Percentiles rank a stretch among this genome's conserved stretches.
Evolutionary conservation across 2,797 vertebrate species (phyloP).

Genomic region (Aselliscus stoliczkanus): DNA sequence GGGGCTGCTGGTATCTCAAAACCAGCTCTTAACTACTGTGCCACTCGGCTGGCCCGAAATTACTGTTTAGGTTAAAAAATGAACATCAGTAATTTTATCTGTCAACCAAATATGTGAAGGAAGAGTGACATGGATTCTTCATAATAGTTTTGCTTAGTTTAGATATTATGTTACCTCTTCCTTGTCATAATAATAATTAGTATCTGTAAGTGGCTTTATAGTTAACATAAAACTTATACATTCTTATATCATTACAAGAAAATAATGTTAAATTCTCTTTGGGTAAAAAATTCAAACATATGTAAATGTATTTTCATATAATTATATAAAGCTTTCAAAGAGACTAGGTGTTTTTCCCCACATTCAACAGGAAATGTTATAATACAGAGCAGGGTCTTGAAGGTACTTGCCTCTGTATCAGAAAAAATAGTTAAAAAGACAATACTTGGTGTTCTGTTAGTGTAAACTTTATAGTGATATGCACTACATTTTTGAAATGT

Average conservation of each 20-base stretch:
- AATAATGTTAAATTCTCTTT: neutral
- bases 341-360: neutral
- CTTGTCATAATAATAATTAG: neutral
- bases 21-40: too few relatives aligned
- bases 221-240: neutral
- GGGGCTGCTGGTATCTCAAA: too few relatives aligned
- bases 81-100: neutral
- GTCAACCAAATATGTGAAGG: neutral
- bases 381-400: neutral
- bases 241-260: neutral
- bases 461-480: neutral
- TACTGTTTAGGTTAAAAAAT: neutral
- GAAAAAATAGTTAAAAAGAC: neutral
- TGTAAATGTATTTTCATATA: neutral
- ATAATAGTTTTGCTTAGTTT: neutral
- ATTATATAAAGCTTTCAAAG: neutral
- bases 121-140: neutral
- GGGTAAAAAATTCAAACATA: neutral
- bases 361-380: neutral
- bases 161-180: neutral
- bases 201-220: neutral
- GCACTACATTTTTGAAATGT: constrained; percentile 25
- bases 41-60: too few relatives aligned
- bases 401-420: neutral
- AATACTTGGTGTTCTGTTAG: neutral